Percentiles rank a stretch among this genome's conserved stretches.
These are phyloP conservation scores for Paraplagusia blochii DNA, from an alignment of 2,113 vertebrate genomes.

Conservation along the genomic window DNA sequence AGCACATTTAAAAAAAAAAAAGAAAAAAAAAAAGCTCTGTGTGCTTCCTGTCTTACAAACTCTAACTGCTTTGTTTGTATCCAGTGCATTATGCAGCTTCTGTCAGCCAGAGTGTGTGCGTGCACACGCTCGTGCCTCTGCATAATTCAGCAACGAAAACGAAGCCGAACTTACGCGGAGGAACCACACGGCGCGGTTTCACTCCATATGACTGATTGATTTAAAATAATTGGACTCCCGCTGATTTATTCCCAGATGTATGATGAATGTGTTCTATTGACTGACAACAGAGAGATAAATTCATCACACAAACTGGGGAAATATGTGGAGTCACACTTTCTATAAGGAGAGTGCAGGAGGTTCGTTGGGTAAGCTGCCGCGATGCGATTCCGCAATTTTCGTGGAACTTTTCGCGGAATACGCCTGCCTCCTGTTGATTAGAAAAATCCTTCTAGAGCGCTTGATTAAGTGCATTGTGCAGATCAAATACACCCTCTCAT, in stretches of 20 bases:
- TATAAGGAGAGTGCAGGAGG: not conserved
- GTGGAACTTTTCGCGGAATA: conserved; percentile 33
- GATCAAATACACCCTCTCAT: conserved; percentile 59
- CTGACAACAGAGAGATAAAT: conserved; percentile 3
- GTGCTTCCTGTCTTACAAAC: no score
- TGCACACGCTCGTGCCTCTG: not conserved
- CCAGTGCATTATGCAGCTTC: not conserved
- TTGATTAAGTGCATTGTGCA: conserved; percentile 58
- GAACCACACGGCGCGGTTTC: not conserved
- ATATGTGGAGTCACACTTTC: conserved; percentile 7
- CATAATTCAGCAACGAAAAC: not conserved
- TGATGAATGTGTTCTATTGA: not conserved
- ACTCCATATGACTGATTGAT: not conserved
- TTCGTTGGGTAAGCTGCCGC: conserved; percentile 15
- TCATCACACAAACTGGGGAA: conserved; percentile 9
- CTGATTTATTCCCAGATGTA: conserved; percentile 1
- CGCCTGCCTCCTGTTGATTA: conserved; percentile 38
- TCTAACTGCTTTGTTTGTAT: not conserved
- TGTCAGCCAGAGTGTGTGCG: not conserved
- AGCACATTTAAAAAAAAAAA: no score
- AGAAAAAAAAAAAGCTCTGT: no score
- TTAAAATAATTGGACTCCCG: not conserved
- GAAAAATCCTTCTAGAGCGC: conserved; percentile 34
- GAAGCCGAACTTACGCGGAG: not conserved
- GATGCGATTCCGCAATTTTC: conserved; percentile 32